These are phyloP conservation scores for Brenthis hecate DNA, from an alignment of 2,888 invertebrate genomes.

Conservation along the genomic window DNA sequence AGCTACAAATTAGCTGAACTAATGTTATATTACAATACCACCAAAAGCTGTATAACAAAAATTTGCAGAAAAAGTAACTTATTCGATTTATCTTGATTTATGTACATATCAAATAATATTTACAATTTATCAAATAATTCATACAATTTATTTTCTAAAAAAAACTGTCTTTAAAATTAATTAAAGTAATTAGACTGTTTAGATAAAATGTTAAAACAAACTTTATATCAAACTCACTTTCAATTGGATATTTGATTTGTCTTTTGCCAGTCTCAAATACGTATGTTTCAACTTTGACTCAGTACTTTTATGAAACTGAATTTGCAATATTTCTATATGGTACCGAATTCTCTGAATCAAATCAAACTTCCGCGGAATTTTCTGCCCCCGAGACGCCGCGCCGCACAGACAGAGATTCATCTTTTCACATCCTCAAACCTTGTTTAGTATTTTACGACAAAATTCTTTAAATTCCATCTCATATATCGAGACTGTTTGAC, in stretches of 20 bases:
- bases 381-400: slow-evolving; percentile 53
- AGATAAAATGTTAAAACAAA: neutral
- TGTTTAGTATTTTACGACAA: slow-evolving; percentile 69
- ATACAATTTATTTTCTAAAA: no score
- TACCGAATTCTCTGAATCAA: slow-evolving; percentile 65
- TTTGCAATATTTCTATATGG: slow-evolving; percentile 64
- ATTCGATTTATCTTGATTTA: no score
- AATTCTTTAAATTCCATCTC: slow-evolving; percentile 54
- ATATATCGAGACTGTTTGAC: slow-evolving; percentile 51
- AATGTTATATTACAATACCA: no score
- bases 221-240: neutral
- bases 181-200: neutral
- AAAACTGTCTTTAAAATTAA: no score
- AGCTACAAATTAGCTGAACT: no score
- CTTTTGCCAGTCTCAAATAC: slow-evolving; percentile 1
- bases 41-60: no score
- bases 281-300: slow-evolving; percentile 22
- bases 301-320: slow-evolving; percentile 47
- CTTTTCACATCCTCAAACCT: slow-evolving; percentile 62
- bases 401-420: slow-evolving; percentile 63
- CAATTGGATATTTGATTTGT: slow-evolving; percentile 13
- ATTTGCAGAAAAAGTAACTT: no score
- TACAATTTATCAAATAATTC: no score
- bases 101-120: no score
- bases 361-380: slow-evolving; percentile 67